These are phyloP conservation scores for Bemisia tabaci DNA, from an alignment of 1,140 invertebrate species.

Conservation along the genomic window DNA sequence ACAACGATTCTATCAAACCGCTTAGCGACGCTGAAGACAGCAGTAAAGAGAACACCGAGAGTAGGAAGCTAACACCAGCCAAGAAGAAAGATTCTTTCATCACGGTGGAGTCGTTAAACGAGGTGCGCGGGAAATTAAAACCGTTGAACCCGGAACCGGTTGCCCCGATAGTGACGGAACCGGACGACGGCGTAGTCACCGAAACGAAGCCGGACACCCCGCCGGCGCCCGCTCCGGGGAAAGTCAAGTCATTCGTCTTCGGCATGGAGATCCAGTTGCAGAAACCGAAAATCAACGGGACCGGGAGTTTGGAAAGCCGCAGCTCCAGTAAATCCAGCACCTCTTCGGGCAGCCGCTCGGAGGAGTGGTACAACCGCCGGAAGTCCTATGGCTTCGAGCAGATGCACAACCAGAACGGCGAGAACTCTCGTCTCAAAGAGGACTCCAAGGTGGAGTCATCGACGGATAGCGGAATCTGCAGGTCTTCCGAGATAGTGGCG, in stretches of 20 bases:
- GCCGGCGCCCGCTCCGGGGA: conserved; percentile 10
- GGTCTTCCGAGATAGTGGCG: conserved; percentile 31
- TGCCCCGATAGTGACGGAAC: conserved; percentile 16
- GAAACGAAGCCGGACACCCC: conserved; percentile 23
- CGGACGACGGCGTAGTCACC: conserved; percentile 33
- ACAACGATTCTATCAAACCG: not conserved
- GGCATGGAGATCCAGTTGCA: conserved; percentile 30
- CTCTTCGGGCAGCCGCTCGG: conserved; percentile 29
- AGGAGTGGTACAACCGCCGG: conserved; percentile 50
- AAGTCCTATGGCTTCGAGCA: conserved; percentile 62
- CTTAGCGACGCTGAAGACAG: not conserved
- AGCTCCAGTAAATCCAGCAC: conserved; percentile 17
- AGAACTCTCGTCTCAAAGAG: not conserved
- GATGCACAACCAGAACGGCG: conserved; percentile 28
- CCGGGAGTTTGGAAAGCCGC: conserved; percentile 40
- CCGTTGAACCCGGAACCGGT: conserved; percentile 22
- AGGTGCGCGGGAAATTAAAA: conserved; percentile 38
- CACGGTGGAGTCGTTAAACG: conserved; percentile 41
- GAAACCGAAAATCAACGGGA: conserved; percentile 31
- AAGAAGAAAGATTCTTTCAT: conserved; percentile 33
- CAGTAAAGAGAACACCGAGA: not conserved
- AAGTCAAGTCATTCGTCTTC: conserved; percentile 31
- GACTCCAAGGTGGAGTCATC: conserved; percentile 42
- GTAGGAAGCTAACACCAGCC: not conserved
- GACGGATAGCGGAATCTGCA: conserved; percentile 54